Evolutionary conservation across 2,113 vertebrate species (phyloP).

Genomic region (Amblyornis subalaris): DNA sequence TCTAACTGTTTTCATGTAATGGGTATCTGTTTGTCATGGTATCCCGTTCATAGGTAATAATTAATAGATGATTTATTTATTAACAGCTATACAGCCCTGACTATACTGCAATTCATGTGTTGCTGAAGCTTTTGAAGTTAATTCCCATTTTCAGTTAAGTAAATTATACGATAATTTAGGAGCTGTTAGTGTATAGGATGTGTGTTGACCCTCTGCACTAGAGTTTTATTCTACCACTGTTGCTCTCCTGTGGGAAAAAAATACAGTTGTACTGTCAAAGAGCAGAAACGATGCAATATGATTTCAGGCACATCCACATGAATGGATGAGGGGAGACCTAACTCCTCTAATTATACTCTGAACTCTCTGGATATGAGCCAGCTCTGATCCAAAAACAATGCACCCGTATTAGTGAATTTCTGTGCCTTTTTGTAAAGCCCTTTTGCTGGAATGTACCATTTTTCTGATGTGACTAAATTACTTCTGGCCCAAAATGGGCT

Average conservation of each 20-base stretch:
- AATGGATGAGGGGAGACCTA: not conserved
- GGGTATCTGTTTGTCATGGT: not conserved
- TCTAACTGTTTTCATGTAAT: slow-evolving; percentile 21
- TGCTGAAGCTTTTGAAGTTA: not conserved
- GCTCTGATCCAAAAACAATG: not conserved
- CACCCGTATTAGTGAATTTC: not conserved
- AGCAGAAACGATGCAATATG: not conserved
- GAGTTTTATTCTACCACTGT: not conserved
- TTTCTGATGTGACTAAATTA: not conserved
- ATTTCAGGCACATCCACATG: not conserved
- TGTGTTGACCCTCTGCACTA: not conserved
- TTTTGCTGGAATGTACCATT: not conserved
- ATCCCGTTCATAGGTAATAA: slow-evolving; percentile 5
- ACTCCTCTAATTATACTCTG: not conserved
- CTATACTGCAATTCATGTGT: not conserved
- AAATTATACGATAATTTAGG: not conserved
- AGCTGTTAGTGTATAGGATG: not conserved
- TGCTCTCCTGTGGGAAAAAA: not conserved
- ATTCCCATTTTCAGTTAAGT: not conserved
- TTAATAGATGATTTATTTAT: slow-evolving; percentile 16
- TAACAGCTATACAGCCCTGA: not conserved
- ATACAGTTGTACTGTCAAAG: not conserved
- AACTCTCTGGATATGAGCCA: not conserved
- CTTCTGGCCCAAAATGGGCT: not conserved
- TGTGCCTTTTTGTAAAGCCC: not conserved